These are phyloP conservation scores for Diarsia dahlii DNA, from an alignment of 2,888 invertebrate species.

Conservation along the genomic window DNA sequence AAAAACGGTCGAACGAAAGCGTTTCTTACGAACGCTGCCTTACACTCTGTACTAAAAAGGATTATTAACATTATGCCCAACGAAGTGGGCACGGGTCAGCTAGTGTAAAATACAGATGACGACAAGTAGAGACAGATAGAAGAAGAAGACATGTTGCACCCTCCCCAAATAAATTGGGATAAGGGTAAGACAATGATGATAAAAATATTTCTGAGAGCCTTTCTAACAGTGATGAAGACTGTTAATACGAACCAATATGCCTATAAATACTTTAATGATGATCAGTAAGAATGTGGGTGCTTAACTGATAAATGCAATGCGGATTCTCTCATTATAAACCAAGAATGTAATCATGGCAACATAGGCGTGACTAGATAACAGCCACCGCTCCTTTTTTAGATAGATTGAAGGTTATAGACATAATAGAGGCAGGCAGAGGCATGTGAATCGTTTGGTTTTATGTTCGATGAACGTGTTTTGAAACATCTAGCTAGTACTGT, in stretches of 20 bases:
- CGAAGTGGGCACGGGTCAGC: too few species aligned
- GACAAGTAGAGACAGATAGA: too few species aligned
- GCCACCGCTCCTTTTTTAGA: constrained; percentile 39
- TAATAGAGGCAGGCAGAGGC: constrained; percentile 11
- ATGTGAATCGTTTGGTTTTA: not conserved
- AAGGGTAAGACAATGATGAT: not conserved
- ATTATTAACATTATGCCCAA: too few species aligned
- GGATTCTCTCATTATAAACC: constrained; percentile 20
- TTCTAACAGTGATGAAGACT: not conserved
- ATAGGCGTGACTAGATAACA: constrained; percentile 25
- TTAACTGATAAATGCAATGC: constrained; percentile 2
- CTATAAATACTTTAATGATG: not conserved
- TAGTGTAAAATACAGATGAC: too few species aligned
- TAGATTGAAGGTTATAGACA: constrained; percentile 24
- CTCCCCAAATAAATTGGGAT: not conserved
- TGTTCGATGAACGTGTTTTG: not conserved
- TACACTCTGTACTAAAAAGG: too few species aligned
- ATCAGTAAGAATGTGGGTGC: not conserved
- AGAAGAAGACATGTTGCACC: too few species aligned
- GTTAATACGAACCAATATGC: not conserved
- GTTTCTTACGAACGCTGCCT: too few species aligned
- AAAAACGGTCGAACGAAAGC: too few species aligned
- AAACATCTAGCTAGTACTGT: not conserved
- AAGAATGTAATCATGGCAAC: constrained; percentile 27
- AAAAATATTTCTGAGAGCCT: not conserved